Percentiles rank a stretch among this genome's conserved stretches.
These are phyloP conservation scores for Hyperopisus bebe DNA, from an alignment of 2,113 vertebrate genomes.

Conservation along the genomic window DNA sequence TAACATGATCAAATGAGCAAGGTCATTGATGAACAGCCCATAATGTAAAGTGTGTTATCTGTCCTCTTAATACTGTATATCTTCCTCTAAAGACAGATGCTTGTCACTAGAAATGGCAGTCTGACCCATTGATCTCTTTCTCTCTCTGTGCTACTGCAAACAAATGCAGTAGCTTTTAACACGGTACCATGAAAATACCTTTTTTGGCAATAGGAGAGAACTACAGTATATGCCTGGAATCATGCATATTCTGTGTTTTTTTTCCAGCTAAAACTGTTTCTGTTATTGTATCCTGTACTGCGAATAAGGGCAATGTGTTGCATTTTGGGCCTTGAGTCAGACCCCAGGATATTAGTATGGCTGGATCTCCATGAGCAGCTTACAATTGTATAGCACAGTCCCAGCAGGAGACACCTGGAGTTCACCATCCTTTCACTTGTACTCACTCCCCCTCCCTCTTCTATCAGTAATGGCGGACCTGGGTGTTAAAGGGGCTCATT, in stretches of 20 bases:
- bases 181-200: not conserved
- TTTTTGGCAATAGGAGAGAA: not conserved
- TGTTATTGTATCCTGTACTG: not conserved
- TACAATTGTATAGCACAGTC: not conserved
- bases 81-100: not conserved
- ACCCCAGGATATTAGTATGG: not conserved
- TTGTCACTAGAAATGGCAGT: not conserved
- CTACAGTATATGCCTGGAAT: not conserved
- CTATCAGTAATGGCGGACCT: slow-evolving; percentile 29
- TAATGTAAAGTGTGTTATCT: not conserved
- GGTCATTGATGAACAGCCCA: not conserved
- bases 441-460: not conserved
- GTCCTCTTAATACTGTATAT: not conserved
- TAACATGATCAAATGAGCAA: not conserved
- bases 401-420: not conserved
- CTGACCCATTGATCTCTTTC: not conserved
- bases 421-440: not conserved
- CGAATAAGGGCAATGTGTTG: not conserved
- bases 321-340: not conserved
- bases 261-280: not conserved
- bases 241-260: not conserved
- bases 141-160: not conserved
- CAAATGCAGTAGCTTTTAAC: not conserved
- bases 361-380: not conserved
- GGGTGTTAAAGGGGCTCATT: slow-evolving; percentile 32